These are phyloP conservation scores for Tenrec ecaudatus DNA, from an alignment of 2,113 vertebrate species.

Conservation along the genomic window DNA sequence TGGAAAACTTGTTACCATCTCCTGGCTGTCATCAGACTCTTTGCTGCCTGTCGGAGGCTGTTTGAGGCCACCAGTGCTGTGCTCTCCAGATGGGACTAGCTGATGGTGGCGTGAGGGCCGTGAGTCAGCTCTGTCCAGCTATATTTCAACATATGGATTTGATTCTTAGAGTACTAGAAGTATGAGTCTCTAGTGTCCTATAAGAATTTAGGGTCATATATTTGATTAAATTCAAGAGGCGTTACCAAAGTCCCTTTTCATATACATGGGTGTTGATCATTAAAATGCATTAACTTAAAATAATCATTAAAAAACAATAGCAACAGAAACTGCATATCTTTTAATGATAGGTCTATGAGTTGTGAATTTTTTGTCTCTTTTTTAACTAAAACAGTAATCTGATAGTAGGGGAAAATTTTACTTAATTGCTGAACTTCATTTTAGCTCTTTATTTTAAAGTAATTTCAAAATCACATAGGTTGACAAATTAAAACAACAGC, in stretches of 20 bases:
- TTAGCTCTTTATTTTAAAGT: conserved; percentile 10
- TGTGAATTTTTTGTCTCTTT: background rate
- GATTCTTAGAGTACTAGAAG: background rate
- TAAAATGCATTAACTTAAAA: background rate
- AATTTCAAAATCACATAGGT: conserved; percentile 40
- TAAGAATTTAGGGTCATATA: background rate
- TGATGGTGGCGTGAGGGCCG: conserved; percentile 25
- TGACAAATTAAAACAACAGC: background rate
- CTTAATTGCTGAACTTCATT: background rate
- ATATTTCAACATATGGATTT: background rate
- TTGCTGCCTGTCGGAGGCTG: conserved; percentile 42
- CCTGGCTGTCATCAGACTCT: conserved; percentile 49
- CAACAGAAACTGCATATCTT: background rate
- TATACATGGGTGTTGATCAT: background rate
- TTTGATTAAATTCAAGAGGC: background rate
- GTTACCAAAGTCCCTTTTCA: background rate
- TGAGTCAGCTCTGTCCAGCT: conserved; percentile 6
- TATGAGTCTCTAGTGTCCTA: background rate
- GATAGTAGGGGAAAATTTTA: background rate
- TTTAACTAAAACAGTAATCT: background rate
- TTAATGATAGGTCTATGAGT: background rate
- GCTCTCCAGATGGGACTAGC: conserved; percentile 73
- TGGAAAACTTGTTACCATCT: conserved; percentile 68
- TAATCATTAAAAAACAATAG: background rate
- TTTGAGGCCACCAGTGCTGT: conserved; percentile 26